Evolutionary conservation across 2,888 invertebrate genomes (phyloP), one percentile per base, ranked within the genome.

Genomic region (Melipona beecheii): DNA sequence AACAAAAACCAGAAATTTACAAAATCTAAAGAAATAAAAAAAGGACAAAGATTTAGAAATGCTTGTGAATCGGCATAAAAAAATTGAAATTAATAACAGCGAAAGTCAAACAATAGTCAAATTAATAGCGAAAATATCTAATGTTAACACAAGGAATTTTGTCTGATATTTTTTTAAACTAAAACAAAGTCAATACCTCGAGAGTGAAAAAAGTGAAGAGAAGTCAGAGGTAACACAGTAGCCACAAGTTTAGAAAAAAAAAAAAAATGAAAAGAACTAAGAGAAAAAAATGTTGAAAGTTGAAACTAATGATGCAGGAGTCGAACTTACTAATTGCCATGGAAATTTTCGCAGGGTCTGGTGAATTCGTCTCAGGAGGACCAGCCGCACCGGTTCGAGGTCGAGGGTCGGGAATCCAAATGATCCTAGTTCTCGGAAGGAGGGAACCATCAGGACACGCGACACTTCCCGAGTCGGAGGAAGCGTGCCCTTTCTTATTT

Each of bases 391-490:
- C 31, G 31, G 31, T 31, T 68, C n/a, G 31, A 75, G 84, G 79
- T 85, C 84, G 62, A 4, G 78, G 81, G 81, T 87, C 31, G 64
- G 9, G 9, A 58, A 80, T 69, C 68, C 65, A 83, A 87, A 86
- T 70, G 80, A 82, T 88, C 75, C 71, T 69, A 69, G 4, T 86
- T 90, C 89, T 56, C 36, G 77, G 83, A 86, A 86, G 54, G 64
- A 68, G 68, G 68, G 66, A 52, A 66, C 69, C 86, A 72, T 69
- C 75, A 71, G 78, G 88, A 89, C 87, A 91, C 89, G 91, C 91
- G 89, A 91, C 88, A 91, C 87, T 89, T 87, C 84, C 81, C 88
- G 68, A 49, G 49, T 49, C 69, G 58, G 76, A 85, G 86, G 75
- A 89, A 87, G 86, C 85, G 87, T 90, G 90, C 86, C 71, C 73